Conservation (phyloP, 2,113 vertebrate species). For the cattle (Bos taurus) region ARS-UCD2.0 NC_037357.1:37790001-37790500, state of each 20-base stretch:
- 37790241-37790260: not conserved
- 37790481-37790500: not conserved
- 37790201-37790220: not conserved
- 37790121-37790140: not conserved
- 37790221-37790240: not conserved
- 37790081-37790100: not conserved
- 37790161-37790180: not conserved
- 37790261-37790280: not conserved
- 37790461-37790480: not conserved
- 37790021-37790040: not conserved
- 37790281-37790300: not conserved
- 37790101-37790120: not conserved
- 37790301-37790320: not conserved
- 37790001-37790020: not conserved
- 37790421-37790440: not conserved
- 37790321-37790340: not conserved
- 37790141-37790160: not conserved
- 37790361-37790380: not conserved
- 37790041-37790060: not conserved
- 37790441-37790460: not conserved
- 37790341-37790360: not conserved
- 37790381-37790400: not conserved
- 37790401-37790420: not conserved
- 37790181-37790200: not conserved
- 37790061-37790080: not conserved